Conservation (phyloP, 2,113 vertebrate species). For the Ptychochromis oligacanthus region DNA sequence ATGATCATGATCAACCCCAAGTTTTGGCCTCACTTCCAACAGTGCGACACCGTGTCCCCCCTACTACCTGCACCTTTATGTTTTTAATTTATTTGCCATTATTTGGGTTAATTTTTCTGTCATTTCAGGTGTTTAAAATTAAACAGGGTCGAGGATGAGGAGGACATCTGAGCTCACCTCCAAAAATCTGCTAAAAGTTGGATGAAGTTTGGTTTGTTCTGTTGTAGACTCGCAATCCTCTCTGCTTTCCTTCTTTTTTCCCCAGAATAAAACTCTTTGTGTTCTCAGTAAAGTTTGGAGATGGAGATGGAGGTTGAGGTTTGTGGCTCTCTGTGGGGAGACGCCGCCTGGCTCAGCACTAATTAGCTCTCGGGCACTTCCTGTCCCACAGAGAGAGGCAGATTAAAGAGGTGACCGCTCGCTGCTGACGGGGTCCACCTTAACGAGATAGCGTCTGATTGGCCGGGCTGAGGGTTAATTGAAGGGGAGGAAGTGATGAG, state of each 20-base stretch:
- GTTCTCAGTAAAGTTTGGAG: slow-evolving; percentile 13
- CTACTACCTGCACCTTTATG: too few relatives aligned
- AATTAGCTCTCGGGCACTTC: slow-evolving; percentile 59
- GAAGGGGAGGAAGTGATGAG: slow-evolving; percentile 18
- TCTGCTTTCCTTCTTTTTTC: neutral
- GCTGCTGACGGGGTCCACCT: slow-evolving; percentile 12
- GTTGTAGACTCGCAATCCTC: slow-evolving; percentile 38
- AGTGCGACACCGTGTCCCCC: neutral
- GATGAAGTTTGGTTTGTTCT: slow-evolving; percentile 2
- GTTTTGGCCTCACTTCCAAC: too few relatives aligned
- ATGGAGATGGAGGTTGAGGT: slow-evolving; percentile 44
- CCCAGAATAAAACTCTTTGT: slow-evolving; percentile 1
- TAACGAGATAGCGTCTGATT: slow-evolving; percentile 65
- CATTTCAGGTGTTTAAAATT: too few relatives aligned
- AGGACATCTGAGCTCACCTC: too few relatives aligned
- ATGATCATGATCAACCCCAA: too few relatives aligned
- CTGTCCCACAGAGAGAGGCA: slow-evolving; percentile 42
- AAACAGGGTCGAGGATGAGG: neutral
- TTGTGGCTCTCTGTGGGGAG: slow-evolving; percentile 14
- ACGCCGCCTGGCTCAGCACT: neutral
- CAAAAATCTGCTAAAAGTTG: neutral
- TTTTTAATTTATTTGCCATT: fast-evolving
- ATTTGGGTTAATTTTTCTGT: too few relatives aligned
- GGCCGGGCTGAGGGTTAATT: slow-evolving; percentile 63
- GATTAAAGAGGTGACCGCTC: slow-evolving; percentile 59